Base-by-base conservation (phyloP, 2,888 invertebrate species). In the Diloba caeruleocephala region DNA sequence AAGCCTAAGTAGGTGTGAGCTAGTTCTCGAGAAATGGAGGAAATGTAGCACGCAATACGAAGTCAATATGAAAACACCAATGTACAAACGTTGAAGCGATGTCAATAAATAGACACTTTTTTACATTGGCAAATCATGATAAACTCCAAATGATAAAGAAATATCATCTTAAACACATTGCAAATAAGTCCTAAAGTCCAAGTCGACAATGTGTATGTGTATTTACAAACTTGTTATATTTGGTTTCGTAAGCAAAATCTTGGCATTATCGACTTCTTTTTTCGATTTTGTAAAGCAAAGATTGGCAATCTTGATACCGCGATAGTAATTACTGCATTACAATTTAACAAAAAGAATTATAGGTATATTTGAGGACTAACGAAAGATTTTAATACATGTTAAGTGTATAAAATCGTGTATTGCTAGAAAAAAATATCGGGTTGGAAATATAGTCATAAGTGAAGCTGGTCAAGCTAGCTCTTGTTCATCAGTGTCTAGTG, bases 211-310 rank as follows among this genome's bases (percentile, higher is more conserved):
- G 10, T 19, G 19, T 8, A 10, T 29, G 26, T 34, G 52, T 34
- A 55, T 63, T 57, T 17, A 52, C 44, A 34, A 60, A 38, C 46
- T 49, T 46, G 54, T 61, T 60, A 49, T 53, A 33, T 36, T 39
- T 42, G 43, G 54, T 76, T 66, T 78, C 62, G 78, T 59, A 76
- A 79, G 62, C 41, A 36, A 45, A 56, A 70, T 65, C 67, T 63
- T 58, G 58, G 43, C 62, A 55, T 63, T 60, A 74, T 62, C 45
- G 49, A 37, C 41, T 52, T 65, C 62, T 71, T 71, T 64, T 70
- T 68, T 59, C 45, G 55, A 50, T 61, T 65, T 72, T 59, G 65
- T 52, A 60, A 75, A 65, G 50, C 53, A 46, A 49, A 61, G 66
- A 75, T 76, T 70, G 68, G 26, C 63, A 73, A 76, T 74, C 58